Conservation (phyloP, 2,888 invertebrate species). For the Zhengitettix transpicula region DNA sequence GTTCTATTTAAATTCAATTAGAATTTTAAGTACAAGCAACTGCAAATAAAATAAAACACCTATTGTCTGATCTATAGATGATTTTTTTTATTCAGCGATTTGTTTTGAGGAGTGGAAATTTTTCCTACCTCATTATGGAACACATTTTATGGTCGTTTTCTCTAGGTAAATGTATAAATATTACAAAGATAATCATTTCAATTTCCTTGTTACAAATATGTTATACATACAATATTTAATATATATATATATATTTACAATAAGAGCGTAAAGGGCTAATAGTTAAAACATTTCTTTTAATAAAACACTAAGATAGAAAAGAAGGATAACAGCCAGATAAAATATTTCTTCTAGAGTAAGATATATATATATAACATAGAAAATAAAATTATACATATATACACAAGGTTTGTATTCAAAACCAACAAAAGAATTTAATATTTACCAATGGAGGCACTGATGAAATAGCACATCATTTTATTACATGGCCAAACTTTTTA, state of each 20-base stretch:
- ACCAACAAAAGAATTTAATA: conserved; percentile 5
- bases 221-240: conserved; percentile 10
- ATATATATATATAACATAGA: conserved; percentile 7
- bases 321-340: conserved; percentile 11
- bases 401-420: conserved; percentile 3
- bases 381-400: conserved; percentile 10
- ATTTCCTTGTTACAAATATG: conserved; percentile 14
- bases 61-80: not conserved
- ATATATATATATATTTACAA: conserved; percentile 11
- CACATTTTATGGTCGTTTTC: conserved; percentile 12
- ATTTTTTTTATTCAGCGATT: conserved; percentile 11
- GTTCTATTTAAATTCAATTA: too few relatives aligned
- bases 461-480: conserved; percentile 2
- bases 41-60: not conserved
- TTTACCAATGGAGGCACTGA: conserved; percentile 11
- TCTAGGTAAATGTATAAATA: conserved; percentile 15
- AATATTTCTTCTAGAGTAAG: conserved; percentile 8
- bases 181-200: conserved; percentile 12
- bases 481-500: not conserved
- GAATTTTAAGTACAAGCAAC: too few relatives aligned
- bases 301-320: conserved; percentile 8
- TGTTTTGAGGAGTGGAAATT: conserved; percentile 3
- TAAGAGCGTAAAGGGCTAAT: conserved; percentile 7
- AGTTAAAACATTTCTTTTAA: conserved; percentile 1
- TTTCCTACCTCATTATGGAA: conserved; percentile 7